Evolutionary conservation across 2,888 invertebrate genomes (phyloP).

Genomic region (Conomelus anceps): DNA sequence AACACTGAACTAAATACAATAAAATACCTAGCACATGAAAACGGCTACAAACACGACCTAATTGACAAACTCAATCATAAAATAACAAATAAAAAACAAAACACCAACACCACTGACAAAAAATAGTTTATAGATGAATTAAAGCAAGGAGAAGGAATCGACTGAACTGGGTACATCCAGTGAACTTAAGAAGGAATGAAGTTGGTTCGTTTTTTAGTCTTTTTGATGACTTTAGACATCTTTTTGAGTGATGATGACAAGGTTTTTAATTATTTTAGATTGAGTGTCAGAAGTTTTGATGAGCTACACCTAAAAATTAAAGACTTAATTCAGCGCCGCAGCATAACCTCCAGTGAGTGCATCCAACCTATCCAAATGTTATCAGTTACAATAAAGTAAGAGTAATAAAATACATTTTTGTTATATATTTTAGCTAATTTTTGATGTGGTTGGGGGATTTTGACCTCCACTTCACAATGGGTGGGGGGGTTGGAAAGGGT

Average conservation of each 20-base stretch:
- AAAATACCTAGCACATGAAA: too few relatives aligned
- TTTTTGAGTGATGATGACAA: too few relatives aligned
- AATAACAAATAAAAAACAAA: too few relatives aligned
- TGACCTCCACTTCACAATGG: too few relatives aligned
- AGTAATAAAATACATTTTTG: neutral
- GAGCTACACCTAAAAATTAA: constrained; percentile 2
- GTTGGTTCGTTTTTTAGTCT: constrained; percentile 3
- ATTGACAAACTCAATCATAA: too few relatives aligned
- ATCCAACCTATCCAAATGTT: constrained; percentile 13
- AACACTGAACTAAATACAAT: too few relatives aligned
- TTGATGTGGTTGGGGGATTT: too few relatives aligned
- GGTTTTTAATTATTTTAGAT: constrained; percentile 16
- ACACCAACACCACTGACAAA: too few relatives aligned
- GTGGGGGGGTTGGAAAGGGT: too few relatives aligned
- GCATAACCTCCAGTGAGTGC: constrained; percentile 8
- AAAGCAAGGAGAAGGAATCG: constrained; percentile 11
- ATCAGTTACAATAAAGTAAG: constrained; percentile 16
- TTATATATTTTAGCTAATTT: too few relatives aligned
- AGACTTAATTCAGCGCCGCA: neutral
- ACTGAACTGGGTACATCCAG: constrained; percentile 12
- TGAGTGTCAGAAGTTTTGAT: constrained; percentile 9
- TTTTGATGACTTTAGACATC: constrained; percentile 1
- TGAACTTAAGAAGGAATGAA: constrained; percentile 13
- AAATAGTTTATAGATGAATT: constrained; percentile 14
- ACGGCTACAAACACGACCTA: too few relatives aligned